phyloP scores from a whole-genome alignment of 2,113 vertebrate genomes.

The Mastomys natalensis region DNA sequence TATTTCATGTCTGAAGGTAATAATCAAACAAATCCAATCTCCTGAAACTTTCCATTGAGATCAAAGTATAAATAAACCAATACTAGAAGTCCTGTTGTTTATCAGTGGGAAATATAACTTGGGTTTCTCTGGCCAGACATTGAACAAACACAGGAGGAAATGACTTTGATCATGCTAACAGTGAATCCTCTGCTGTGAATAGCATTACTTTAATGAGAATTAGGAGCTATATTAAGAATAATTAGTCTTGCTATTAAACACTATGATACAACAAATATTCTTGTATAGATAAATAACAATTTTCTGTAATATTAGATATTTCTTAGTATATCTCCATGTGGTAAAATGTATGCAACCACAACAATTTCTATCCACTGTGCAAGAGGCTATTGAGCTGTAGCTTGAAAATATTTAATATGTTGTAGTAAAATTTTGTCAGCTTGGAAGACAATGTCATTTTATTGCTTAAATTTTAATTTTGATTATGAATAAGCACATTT shows the following conservation, averaged over 20 bases:
- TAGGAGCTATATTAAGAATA: not conserved
- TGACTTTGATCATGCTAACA: not conserved
- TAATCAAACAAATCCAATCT: not conserved
- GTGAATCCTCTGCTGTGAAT: not conserved
- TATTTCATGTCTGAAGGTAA: not conserved
- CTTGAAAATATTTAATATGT: not conserved
- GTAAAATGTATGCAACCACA: not conserved
- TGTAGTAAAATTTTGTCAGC: not conserved
- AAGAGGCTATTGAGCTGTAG: not conserved
- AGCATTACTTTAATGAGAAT: not conserved
- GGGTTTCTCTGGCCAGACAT: not conserved
- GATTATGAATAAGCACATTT: not conserved
- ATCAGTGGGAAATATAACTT: not conserved
- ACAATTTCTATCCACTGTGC: not conserved
- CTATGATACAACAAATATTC: not conserved
- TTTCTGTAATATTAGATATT: not conserved
- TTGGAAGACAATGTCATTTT: not conserved
- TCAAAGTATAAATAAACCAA: not conserved
- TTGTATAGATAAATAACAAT: not conserved
- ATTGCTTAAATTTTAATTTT: not conserved
- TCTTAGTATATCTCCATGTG: not conserved
- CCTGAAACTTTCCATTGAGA: not conserved
- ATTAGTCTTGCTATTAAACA: not conserved
- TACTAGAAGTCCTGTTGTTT: not conserved
- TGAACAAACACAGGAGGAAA: not conserved